phyloP scores from a whole-genome alignment of 2,797 vertebrate genomes.

The Carapus acus region DNA sequence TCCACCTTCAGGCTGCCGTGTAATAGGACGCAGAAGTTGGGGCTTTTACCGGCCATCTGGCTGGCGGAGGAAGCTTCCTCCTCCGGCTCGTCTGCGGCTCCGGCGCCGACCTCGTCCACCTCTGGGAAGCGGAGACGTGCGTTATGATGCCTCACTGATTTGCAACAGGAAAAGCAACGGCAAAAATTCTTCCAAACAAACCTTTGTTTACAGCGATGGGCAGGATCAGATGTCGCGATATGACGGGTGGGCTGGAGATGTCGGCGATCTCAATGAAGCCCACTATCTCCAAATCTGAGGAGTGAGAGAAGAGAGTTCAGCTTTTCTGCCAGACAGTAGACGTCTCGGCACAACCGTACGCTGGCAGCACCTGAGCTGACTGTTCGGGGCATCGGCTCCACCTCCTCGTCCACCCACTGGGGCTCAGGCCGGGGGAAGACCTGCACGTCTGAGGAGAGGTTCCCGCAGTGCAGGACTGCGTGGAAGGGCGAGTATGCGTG shows the following conservation, averaged over 20 bases:
- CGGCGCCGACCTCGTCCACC: constrained; percentile 89
- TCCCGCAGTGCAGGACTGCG: constrained; percentile 92
- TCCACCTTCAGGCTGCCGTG: constrained; percentile 98
- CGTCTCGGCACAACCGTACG: no score
- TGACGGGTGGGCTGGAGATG: constrained; percentile 94
- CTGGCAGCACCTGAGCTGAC: constrained; percentile 83
- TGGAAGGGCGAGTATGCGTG: constrained; percentile 94
- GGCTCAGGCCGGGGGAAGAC: constrained; percentile 96
- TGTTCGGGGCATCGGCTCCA: constrained; percentile 85
- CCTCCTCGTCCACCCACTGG: constrained; percentile 89
- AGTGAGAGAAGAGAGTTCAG: no score
- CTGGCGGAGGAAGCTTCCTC: constrained; percentile 94
- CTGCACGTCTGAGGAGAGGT: constrained; percentile 93
- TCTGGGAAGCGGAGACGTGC: constrained; percentile 70
- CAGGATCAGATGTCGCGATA: constrained; percentile 93
- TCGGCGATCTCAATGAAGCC: constrained; percentile 98
- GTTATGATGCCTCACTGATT: neutral
- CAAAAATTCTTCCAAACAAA: constrained; percentile 58
- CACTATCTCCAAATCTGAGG: constrained; percentile 93
- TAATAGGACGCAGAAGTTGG: constrained; percentile 95
- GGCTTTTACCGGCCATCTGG: constrained; percentile 95
- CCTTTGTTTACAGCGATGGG: constrained; percentile 97
- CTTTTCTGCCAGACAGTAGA: no score
- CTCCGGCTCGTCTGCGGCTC: constrained; percentile 87
- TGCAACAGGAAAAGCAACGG: constrained; percentile 2